Base-by-base conservation (phyloP, 2,888 invertebrate species). In the Acrocera orbiculus region DNA sequence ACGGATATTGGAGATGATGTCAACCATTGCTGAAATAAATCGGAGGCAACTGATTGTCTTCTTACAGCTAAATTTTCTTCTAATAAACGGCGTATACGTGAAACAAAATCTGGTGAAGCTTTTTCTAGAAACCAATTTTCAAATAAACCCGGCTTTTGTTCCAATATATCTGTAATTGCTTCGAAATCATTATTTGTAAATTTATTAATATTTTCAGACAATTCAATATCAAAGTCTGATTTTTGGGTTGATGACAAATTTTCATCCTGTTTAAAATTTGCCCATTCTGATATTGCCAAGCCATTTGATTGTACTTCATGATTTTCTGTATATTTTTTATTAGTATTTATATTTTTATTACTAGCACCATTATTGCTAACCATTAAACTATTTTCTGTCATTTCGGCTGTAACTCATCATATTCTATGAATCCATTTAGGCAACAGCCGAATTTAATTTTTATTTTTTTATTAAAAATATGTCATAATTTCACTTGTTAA, bases 11-110 rank as follows among this genome's bases (percentile, higher is more conserved):
- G 80, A 32, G 80, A 78, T 19, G 81, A 73, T 22, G 80, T 72
- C 52, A 85, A 62, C 85, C 85, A 86, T 42, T 77, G 67, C 50
- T 83, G 83, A 60, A 85, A 85, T 41, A 86, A 65, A 54, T 86
- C 85, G 42, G 82, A 80, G 27, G 80, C 80, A 43, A 82, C 76
- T 28, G 80, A 81, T 28, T 78, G 76, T 40, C 80, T 69, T 43
- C 70, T 65, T 7, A 69, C 66, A 22, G 14, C 25, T 19, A 7
- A 8, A 8, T 19, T 5, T 7, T 64, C 64, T 24, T 69, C 66
- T 34, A 69, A 67, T 43, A 69, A 54, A 47, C 55, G 63, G 46
- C 71, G 70, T 50, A 78, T 54, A 47, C 70, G 64, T 42, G 65
- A 63, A 42, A 74, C 61, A 42, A 76, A 68, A 43, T 78, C 76